phyloP scores from a whole-genome alignment of 2,888 invertebrate species.

The Drosophila niveifrons region DNA sequence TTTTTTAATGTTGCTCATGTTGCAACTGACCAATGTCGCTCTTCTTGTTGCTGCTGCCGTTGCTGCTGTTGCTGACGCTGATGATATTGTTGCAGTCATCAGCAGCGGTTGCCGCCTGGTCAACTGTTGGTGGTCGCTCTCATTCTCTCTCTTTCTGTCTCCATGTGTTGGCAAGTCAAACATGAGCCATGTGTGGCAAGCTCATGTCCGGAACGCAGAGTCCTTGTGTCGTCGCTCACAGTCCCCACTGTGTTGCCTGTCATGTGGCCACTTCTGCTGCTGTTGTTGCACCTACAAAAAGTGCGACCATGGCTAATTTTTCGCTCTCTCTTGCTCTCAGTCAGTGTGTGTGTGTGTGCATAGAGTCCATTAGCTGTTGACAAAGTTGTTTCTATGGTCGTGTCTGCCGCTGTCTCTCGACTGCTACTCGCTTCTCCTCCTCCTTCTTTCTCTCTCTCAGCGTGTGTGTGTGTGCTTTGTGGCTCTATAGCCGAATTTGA shows the following conservation, averaged over 20 bases:
- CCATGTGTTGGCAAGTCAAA: constrained; percentile 65
- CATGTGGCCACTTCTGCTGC: constrained; percentile 60
- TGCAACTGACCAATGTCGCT: constrained; percentile 57
- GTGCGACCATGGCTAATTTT: constrained; percentile 73
- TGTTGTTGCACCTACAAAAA: constrained; percentile 69
- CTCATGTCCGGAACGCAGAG: constrained; percentile 49
- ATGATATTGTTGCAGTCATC: constrained; percentile 82
- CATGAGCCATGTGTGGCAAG: constrained; percentile 64
- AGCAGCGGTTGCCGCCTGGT: constrained; percentile 78
- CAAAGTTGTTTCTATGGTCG: constrained; percentile 68
- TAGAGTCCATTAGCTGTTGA: constrained; percentile 80
- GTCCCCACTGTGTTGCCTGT: constrained; percentile 36
- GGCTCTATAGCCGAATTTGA: constrained; percentile 77
- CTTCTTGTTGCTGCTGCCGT: constrained; percentile 25
- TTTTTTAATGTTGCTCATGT: constrained; percentile 82
- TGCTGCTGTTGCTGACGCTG: constrained; percentile 60
- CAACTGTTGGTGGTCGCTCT: constrained; percentile 55
- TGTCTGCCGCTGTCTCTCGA: constrained; percentile 31
- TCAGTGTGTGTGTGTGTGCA: constrained; percentile 37
- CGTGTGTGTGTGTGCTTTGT: constrained; percentile 59
- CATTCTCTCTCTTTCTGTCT: constrained; percentile 18
- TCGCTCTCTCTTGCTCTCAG: constrained; percentile 41
- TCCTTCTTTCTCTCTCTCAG: constrained; percentile 32
- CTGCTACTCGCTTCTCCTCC: neutral
- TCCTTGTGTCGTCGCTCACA: constrained; percentile 16